phyloP scores from a whole-genome alignment of 2,797 vertebrate species.

The Rhyacichthys aspro region DNA sequence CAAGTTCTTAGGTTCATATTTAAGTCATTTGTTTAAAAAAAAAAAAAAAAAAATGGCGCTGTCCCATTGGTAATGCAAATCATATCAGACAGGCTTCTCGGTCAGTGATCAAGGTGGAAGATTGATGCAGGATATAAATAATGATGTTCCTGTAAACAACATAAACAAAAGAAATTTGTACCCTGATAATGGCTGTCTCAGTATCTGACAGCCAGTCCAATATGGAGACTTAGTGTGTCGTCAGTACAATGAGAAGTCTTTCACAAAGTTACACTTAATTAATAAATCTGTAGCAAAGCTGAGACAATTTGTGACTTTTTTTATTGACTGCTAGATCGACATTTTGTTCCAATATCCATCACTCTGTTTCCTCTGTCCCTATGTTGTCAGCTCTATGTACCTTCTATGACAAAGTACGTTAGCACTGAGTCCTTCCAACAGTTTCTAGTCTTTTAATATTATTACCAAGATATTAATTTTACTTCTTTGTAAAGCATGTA shows the following conservation, averaged over 20 bases:
- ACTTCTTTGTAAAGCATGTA: not conserved
- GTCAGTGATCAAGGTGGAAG: conserved; percentile 50
- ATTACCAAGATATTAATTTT: not conserved
- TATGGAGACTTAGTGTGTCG: not conserved
- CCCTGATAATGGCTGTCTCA: conserved; percentile 14
- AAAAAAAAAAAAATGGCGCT: conserved; percentile 32
- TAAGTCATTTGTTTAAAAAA: conserved; percentile 24
- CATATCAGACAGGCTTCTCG: conserved; percentile 25
- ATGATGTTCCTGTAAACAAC: conserved; percentile 37
- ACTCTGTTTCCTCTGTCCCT: no score
- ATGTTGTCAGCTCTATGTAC: no score
- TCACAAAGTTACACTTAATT: not conserved
- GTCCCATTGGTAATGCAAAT: conserved; percentile 51
- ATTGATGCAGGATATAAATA: conserved; percentile 48
- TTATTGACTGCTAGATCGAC: no score
- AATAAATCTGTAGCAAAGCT: no score
- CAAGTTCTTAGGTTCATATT: conserved; percentile 30
- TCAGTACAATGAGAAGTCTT: not conserved
- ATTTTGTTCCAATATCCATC: no score
- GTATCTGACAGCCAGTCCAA: conserved; percentile 18
- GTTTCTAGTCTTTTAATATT: no score
- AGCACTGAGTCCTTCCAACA: no score
- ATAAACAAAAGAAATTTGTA: conserved; percentile 22
- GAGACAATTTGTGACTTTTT: no score
- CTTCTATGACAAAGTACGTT: no score